Base-by-base conservation (phyloP, 2,888 invertebrate genomes). In the Malthinus flaveolus region DNA sequence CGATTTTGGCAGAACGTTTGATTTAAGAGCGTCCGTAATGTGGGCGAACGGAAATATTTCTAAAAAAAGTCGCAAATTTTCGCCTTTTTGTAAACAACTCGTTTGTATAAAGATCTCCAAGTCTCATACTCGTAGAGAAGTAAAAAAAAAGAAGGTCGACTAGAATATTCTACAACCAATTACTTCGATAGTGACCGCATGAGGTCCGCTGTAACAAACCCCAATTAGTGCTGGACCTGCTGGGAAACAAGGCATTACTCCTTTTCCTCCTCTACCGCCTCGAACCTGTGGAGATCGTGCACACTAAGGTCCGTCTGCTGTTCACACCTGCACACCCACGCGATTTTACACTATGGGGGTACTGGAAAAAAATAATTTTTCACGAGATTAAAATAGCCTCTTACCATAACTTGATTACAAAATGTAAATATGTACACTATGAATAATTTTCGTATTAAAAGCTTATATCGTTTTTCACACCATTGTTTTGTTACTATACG, bases 191-290 rank as follows among this genome's bases (percentile, higher is more conserved):
- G 53, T 58, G 66, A 63, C 68, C 64, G 63, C 68, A 68, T 68
- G 68, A 62, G 66, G 68, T 68, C 60, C 64, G 64, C 59, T 55
- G 61, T 59, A 68, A 69, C 70, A 70, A 71, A 71, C 74, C 75
- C 78, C 78, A 78, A 78, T 78, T 78, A 78, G 78, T 75, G 72
- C 68, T 68, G 66, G 71, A 67, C 76, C 75, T 69, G 78, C 77
- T 77, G 78, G 64, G 78, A 76, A 72, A 77, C 77, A 77, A 74
- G 75, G 73, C 74, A 76, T 76, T 75, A 76, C 39, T 49, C 46
- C 53, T 45, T 49, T 33, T 7, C 7, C 31, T 23, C 34, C 52
- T 45, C 44, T 48, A 3, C 23, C 34, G 34, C 37, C 49, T 47
- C 9, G 13, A 37, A 9, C 54, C 44, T 32, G 46, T 53, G 36